Evolutionary conservation across 2,113 vertebrate genomes (phyloP).

Genomic region (Daphoenositta chrysoptera): DNA sequence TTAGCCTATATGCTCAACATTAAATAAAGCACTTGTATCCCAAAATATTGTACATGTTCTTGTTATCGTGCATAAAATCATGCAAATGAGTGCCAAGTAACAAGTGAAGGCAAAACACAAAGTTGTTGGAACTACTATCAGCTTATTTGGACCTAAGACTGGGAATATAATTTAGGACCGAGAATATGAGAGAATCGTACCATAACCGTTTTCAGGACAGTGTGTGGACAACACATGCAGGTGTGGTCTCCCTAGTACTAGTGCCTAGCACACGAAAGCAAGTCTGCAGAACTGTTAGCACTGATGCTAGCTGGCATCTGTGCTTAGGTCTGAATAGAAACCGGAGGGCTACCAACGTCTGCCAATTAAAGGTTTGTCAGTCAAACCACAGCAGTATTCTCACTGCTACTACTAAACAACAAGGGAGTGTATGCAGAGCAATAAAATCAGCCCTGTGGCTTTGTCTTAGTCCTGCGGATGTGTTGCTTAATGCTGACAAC

Average conservation of each 20-base stretch:
- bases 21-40: slow-evolving; percentile 13
- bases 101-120: neutral
- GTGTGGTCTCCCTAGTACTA: neutral
- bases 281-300: neutral
- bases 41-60: neutral
- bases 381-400: neutral
- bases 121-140: neutral
- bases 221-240: neutral
- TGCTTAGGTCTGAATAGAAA: neutral
- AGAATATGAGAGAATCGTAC: neutral
- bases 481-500: neutral
- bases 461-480: neutral
- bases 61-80: slow-evolving; percentile 14
- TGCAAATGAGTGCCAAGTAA: neutral
- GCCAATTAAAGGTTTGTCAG: neutral
- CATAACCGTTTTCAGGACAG: neutral
- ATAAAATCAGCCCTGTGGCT: neutral
- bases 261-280: neutral
- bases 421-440: neutral
- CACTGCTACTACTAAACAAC: neutral
- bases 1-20: neutral
- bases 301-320: neutral
- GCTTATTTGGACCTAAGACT: neutral
- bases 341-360: neutral
- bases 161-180: neutral